Percentiles rank a stretch among this genome's conserved stretches.
Evolutionary conservation across 2,797 vertebrate genomes (phyloP).

Genomic region (Calcarius lapponicus): DNA sequence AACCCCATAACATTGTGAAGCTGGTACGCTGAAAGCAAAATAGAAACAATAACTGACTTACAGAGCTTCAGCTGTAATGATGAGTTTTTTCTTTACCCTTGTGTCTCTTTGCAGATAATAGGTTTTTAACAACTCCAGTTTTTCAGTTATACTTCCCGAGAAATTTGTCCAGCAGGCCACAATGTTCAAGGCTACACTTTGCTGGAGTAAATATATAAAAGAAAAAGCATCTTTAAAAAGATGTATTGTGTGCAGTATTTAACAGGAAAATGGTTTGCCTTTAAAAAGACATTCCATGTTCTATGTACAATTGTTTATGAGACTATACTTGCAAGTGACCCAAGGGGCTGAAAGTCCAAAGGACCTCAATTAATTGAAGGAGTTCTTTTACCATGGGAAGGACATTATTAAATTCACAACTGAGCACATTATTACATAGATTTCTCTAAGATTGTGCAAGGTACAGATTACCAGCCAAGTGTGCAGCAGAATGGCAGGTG

Average conservation of each 20-base stretch:
- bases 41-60: conserved; percentile 54
- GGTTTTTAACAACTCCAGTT: conserved; percentile 68
- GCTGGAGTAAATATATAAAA: conserved; percentile 48
- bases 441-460: background rate
- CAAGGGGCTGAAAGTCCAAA: conserved; percentile 32
- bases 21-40: conserved; percentile 52
- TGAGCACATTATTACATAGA: background rate
- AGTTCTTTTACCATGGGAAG: background rate
- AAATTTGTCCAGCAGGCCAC: conserved; percentile 53
- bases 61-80: conserved; percentile 38
- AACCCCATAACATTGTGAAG: background rate
- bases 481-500: background rate
- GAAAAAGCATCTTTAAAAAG: conserved; percentile 50
- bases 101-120: conserved; percentile 65
- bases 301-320: conserved; percentile 25
- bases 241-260: conserved; percentile 39
- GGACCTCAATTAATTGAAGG: background rate
- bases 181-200: conserved; percentile 63
- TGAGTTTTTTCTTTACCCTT: conserved; percentile 55
- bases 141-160: conserved; percentile 41
- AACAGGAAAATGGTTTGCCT: conserved; percentile 43
- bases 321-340: conserved; percentile 22
- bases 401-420: background rate
- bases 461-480: background rate
- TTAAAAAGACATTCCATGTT: conserved; percentile 47